Base-by-base conservation (phyloP, 2,113 vertebrate genomes). In the Ceyx melanurus region DNA sequence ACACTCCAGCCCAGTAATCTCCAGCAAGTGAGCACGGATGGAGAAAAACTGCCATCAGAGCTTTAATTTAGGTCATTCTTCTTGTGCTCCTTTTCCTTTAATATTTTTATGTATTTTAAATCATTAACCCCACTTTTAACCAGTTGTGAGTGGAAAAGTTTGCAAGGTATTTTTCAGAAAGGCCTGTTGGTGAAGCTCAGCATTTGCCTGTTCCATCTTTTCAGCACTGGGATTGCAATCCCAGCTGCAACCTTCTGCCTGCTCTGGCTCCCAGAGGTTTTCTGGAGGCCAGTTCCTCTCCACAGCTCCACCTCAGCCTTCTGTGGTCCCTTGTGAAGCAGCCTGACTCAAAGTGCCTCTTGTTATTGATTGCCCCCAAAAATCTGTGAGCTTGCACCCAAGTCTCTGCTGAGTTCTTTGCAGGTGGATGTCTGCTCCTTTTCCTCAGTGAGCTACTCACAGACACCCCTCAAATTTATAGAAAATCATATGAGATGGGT, bases 371-470 rank as follows among this genome's bases (percentile, higher is more conserved):
- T 46, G 22, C 72, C 60, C 81, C 19, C 6, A 9, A 46, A 70
- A 62, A 22, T 3, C 19, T 23, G 6, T 43, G 50, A 79, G 14
- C 21, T 21, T 37, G 35, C 40, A 53, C 10, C 31, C 51, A 58
- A 7, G 22, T 28, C 3, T 4, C 21, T 11, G 31, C 46, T 10
- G 71, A 37, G 7, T 76, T 53, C 26, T 29, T 70, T 65, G 26
- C 16, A 6, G 2, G 0, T 11, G 57, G 29, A 45, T 20, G 15
- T 51, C 22, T 0, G 0, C 15, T 64, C 50, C 42, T 37, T 58
- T 17, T 28, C 10, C 31, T 77, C n/a, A 3, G 25, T 11, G 50
- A 82, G 5, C 20, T 17, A 7, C 23, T 81, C 54, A 0, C 50
- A 26, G 25, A 60, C 25, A 56, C 11, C 54, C 37, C 48, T 16